Conservation (phyloP, 2,888 invertebrate species). For the Leptopterna dolabrata region DNA sequence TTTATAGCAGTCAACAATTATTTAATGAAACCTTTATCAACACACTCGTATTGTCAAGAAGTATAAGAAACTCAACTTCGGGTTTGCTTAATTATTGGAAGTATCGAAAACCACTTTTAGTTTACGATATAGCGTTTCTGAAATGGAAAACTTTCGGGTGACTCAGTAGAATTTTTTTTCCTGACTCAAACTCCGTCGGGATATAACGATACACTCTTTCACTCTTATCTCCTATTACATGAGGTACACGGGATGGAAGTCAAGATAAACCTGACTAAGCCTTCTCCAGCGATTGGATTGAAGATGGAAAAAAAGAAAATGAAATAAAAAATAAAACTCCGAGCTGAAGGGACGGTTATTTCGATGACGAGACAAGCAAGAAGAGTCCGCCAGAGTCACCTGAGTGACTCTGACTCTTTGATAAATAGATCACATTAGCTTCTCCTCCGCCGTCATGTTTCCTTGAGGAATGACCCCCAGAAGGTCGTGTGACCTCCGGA, state of each 20-base stretch:
- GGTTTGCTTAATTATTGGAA: not conserved
- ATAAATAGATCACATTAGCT: slow-evolving; percentile 7
- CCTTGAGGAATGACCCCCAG: not conserved
- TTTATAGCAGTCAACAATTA: too few species aligned
- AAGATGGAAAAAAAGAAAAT: not conserved
- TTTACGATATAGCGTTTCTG: not conserved
- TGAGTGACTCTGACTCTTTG: not conserved
- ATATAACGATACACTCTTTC: not conserved
- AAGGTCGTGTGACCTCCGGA: not conserved
- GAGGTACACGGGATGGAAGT: not conserved
- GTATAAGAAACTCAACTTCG: not conserved
- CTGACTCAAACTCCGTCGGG: not conserved
- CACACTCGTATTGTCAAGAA: too few species aligned
- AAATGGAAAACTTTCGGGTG: not conserved
- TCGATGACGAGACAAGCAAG: not conserved
- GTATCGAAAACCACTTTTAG: not conserved
- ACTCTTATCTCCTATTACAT: not conserved
- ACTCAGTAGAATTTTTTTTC: not conserved
- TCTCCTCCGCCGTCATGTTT: not conserved
- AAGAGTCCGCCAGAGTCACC: not conserved
- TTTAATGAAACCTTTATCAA: too few species aligned
- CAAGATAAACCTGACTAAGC: slow-evolving; percentile 7
- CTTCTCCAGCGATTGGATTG: not conserved
- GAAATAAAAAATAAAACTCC: not conserved
- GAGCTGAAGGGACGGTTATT: not conserved